Evolutionary conservation across 1,140 invertebrate genomes (phyloP), one percentile per base, ranked within the genome.

Genomic region (Centruroides sculpturatus): DNA sequence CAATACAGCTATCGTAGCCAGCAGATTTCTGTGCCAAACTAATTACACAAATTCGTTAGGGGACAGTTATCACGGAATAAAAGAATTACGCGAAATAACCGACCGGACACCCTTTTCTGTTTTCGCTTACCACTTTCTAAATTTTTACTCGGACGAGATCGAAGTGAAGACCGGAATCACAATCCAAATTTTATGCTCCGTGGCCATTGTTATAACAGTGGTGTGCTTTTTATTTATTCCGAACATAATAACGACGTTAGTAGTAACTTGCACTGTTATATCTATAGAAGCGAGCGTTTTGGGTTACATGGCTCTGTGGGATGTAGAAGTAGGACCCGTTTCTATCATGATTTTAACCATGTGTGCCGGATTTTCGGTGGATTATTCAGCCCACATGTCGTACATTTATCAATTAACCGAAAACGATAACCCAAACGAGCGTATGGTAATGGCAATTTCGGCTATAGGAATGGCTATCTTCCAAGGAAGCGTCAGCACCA

Each of bases 311-410:
- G 84, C 90, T 0, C 76, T 94, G 3, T 97, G 93, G 92, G 83
- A 85, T 64, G 89, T 97, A 1, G 92, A 90, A 69, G 76, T 98
- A 47, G 93, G 96, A 72, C 92, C 92, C 6, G 94, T 98, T 67
- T 96, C 92, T 0, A 98, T 97, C 92, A 96, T 98, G 48, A 96
- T 97, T 69, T 78, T 98, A 3, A 96, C 98, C 56, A 96, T 98
- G 91, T 95, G 92, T 69, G 94, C 97, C 50, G 94, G 94, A 53
- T 97, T 97, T 75, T 94, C 90, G 5, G 91, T 98, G 0, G 93
- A 97, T 70, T 98, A 95, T 71, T 92, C 91, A 0, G 93, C 92
- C 5, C 93, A 97, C 69, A 95, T 97, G 53, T 94, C 91, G 66
- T 96, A 97, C 70, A 90, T 90, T 0, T 97, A 92, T 72, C 92